Conservation (phyloP, 2,113 vertebrate species). For the Hippocampus barbouri region DNA sequence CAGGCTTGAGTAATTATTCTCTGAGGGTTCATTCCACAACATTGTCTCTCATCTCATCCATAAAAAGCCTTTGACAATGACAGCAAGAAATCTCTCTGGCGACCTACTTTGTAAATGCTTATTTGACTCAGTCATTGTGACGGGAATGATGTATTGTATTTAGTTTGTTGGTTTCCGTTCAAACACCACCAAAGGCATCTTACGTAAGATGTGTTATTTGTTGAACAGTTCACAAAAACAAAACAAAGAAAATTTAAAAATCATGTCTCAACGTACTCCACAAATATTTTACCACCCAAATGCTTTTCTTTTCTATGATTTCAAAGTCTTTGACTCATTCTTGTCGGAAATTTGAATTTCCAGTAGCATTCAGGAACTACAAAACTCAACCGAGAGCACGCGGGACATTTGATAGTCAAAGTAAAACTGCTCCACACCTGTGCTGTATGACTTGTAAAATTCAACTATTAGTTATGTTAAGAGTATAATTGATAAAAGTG, state of each 20-base stretch:
- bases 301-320: too few relatives aligned
- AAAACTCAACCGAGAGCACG: too few relatives aligned
- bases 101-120: neutral
- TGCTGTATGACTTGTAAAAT: too few relatives aligned
- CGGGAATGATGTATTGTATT: neutral
- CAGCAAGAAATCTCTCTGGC: neutral
- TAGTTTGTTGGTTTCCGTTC: neutral
- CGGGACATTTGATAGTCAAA: too few relatives aligned
- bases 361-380: too few relatives aligned
- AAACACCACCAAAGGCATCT: neutral
- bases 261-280: neutral
- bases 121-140: neutral
- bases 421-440: too few relatives aligned
- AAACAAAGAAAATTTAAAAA: neutral
- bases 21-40: neutral
- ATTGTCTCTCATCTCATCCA: neutral
- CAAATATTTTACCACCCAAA: neutral
- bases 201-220: neutral
- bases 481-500: too few relatives aligned
- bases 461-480: too few relatives aligned
- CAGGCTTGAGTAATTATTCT: neutral
- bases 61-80: neutral
- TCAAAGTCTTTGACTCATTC: too few relatives aligned
- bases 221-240: neutral
- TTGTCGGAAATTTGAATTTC: too few relatives aligned